These are phyloP conservation scores for Myotis lucifugus DNA, from an alignment of 2,113 vertebrate species.

Conservation along the genomic window DNA sequence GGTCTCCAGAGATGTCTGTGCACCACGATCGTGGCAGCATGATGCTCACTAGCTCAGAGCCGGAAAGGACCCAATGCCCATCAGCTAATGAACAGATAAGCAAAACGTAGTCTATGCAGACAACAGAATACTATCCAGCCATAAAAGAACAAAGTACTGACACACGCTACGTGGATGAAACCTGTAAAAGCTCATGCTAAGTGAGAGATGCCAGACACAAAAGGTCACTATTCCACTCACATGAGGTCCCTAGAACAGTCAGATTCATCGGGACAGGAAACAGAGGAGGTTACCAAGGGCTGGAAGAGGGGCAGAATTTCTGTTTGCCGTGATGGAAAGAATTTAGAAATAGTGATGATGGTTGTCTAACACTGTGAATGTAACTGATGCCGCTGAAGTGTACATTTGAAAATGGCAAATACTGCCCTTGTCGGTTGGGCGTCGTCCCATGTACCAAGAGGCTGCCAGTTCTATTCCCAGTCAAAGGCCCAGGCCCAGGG, in stretches of 20 bases:
- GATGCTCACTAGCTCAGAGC: neutral
- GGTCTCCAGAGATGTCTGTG: rapidly evolving
- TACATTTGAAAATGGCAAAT: neutral
- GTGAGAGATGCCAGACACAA: neutral
- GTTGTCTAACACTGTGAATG: neutral
- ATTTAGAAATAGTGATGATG: neutral
- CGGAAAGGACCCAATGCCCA: neutral
- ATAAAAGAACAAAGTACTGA: neutral
- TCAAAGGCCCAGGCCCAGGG: neutral
- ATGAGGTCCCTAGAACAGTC: neutral
- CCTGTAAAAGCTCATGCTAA: neutral
- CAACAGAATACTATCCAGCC: neutral
- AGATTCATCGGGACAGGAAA: neutral
- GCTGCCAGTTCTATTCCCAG: neutral
- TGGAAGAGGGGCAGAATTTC: neutral
- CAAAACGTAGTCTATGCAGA: neutral
- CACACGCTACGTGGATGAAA: neutral
- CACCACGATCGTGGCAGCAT: neutral
- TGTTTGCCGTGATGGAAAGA: neutral
- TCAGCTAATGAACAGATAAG: neutral
- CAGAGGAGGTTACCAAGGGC: neutral
- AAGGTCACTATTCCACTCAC: neutral
- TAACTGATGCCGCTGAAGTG: neutral
- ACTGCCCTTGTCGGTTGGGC: neutral
- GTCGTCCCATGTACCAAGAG: neutral